Base-by-base conservation (phyloP, 2,888 invertebrate species). In the Drosophila nigricruria region DNA sequence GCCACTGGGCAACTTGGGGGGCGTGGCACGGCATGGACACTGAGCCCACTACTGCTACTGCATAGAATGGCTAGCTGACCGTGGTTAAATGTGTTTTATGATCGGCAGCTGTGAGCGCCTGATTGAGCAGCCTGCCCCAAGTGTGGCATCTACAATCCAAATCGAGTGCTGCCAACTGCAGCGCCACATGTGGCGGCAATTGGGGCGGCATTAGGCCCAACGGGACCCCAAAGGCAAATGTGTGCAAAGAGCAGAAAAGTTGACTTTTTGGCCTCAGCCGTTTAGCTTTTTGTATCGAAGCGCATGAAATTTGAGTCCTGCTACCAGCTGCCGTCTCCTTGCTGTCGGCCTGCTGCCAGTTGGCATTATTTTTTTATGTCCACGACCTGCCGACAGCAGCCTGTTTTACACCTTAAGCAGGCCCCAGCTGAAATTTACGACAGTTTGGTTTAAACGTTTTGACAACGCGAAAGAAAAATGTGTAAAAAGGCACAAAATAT, bases 141-240 rank as follows among this genome's bases (percentile, higher is more conserved):
- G 52, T 62, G 63, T 49, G 65, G 66, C 64, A 63, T 49, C 30
- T 18, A 52, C 25, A 52, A 23, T 70, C 14, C 43, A 18, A 59
- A 45, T 20, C 20, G 53, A 49, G 9, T 27, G 20, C 18, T 36
- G 49, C 14, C 32, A 20, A 30, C 27, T 49, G 49, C 32, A 23
- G 62, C 57, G 73, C 63, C 83, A 82, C 90, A 85, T 87, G 83
- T 83, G 88, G 72, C 82, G 52, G 87, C 91, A 88, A 90, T 90
- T 90, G 91, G 80, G 84, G 91, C 81, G 83, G 83, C 90, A 91
- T 88, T 91, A 88, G 89, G 79, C 91, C 91, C 90, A 79, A 73
- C 76, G 86, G 91, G 83, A 70, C 65, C 73, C 66, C 67, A 49
- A 60, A 70, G 62, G 43, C 60, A 62, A 73, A 77, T 82, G 71